Evolutionary conservation across 1,140 invertebrate genomes (phyloP), one percentile per base, ranked within the genome.

Genomic region (Zaprionus ghesquierei): DNA sequence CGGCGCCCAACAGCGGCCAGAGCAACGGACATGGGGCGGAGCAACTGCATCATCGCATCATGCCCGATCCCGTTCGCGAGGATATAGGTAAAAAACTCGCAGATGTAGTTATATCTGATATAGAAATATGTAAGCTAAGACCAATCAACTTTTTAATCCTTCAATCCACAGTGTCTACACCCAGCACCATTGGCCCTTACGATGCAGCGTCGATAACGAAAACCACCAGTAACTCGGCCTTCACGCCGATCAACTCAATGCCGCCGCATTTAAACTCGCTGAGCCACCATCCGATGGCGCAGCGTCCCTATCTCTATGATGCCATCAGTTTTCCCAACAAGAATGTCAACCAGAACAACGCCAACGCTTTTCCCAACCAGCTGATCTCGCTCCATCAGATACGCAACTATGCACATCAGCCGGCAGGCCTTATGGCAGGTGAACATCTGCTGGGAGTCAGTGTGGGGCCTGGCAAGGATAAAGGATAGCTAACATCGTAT

Each of bases 351-450:
- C 94, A 94, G 84, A 93, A 92, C 41, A 89, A 90, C 44, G 94
- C 95, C 63, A 96, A 95, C 85, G 95, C 95, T 65, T 98, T 98
- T 92, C 97, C 98, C 56, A 98, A 98, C 92, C 98, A 98, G 92
- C 94, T 99, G 90, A 98, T 99, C 90, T 98, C 97, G 76, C 94
- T 99, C 50, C 97, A 99, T 93, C 98, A 99, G 93, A 99, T 99
- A 81, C 95, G 98, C 84, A 99, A 98, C 92, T 99, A 98, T 93
- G 97, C 98, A 65, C 97, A 98, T 91, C 97, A 98, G 91, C 97
- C 97, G n/a, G 94, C 89, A 18, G 90, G 91, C 31, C 68, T 92
- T 27, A 92, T 92, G 91, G 77, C 90, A 23, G 91, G 91, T 12
- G 91, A 92, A 59, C 91, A 92, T 76, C 69, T 92, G 51, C 68